Evolutionary conservation across 2,113 vertebrate genomes (phyloP).

Genomic region (Cichladusa arquata): DNA sequence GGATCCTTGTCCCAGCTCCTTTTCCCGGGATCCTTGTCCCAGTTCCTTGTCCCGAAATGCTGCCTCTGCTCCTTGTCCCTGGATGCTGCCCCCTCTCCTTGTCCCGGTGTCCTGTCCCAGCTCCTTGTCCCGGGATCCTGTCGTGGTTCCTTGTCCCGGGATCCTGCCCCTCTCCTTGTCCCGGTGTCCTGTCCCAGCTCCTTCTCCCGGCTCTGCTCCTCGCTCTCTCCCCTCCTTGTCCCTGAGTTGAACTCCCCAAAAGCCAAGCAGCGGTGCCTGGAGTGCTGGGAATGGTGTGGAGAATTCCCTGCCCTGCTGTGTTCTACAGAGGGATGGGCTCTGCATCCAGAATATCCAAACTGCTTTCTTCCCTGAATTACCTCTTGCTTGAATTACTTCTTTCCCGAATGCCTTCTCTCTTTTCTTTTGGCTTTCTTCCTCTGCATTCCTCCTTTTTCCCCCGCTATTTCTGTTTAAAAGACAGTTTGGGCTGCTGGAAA

Average conservation of each 20-base stretch:
- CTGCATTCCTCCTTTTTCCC: not conserved
- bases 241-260: not conserved
- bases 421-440: not conserved
- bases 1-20: not conserved
- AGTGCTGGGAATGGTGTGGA: accelerated
- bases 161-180: not conserved
- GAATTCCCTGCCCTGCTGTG: not conserved
- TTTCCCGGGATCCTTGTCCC: too few species aligned
- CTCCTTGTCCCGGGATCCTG: too few species aligned
- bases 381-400: too few species aligned
- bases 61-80: not conserved
- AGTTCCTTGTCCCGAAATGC: not conserved
- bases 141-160: too few species aligned
- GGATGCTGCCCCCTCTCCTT: too few species aligned
- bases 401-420: not conserved
- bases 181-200: not conserved
- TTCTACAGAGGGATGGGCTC: accelerated
- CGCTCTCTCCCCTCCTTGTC: accelerated
- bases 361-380: not conserved
- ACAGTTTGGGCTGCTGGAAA: not conserved
- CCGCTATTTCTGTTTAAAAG: not conserved
- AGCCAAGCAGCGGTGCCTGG: accelerated
- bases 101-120: too few species aligned
- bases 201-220: not conserved
- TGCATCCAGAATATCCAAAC: accelerated